Evolutionary conservation across 2,113 vertebrate species (phyloP).

Genomic region (Rhinoderma darwinii): DNA sequence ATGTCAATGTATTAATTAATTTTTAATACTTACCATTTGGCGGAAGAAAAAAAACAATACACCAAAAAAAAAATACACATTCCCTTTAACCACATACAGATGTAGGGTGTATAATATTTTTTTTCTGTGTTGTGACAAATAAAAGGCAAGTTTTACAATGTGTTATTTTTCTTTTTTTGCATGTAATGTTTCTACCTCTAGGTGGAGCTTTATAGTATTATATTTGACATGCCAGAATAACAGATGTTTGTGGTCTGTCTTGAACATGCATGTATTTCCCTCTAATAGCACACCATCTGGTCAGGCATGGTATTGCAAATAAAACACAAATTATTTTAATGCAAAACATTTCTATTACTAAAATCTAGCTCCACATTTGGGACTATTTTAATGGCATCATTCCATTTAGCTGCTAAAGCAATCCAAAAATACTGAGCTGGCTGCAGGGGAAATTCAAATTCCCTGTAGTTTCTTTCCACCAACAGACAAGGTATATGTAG

Average conservation of each 20-base stretch:
- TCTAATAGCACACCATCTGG: not conserved
- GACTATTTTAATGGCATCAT: not conserved
- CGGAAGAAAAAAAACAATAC: no score
- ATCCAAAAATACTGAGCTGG: conserved; percentile 3
- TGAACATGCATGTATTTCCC: not conserved
- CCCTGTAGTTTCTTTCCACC: not conserved
- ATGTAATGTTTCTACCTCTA: no score
- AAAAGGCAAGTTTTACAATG: not conserved
- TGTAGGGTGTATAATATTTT: no score
- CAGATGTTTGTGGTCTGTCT: not conserved
- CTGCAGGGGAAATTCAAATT: conserved; percentile 1
- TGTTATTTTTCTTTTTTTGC: not conserved
- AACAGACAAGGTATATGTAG: not conserved
- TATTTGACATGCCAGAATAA: not conserved
- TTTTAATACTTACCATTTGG: no score
- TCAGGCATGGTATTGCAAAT: not conserved
- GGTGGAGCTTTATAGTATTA: not conserved
- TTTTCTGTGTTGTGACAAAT: not conserved
- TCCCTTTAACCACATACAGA: no score
- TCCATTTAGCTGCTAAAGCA: not conserved
- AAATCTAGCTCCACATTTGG: not conserved
- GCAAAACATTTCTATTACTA: not conserved
- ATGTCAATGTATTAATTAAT: no score
- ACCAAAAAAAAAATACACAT: no score
- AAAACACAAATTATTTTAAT: not conserved